A percentile compares a stretch with the other conserved stretches of the same genome.
These are phyloP conservation scores for Malthinus seriepunctatus DNA, from an alignment of 2,888 invertebrate species.

Conservation along the genomic window DNA sequence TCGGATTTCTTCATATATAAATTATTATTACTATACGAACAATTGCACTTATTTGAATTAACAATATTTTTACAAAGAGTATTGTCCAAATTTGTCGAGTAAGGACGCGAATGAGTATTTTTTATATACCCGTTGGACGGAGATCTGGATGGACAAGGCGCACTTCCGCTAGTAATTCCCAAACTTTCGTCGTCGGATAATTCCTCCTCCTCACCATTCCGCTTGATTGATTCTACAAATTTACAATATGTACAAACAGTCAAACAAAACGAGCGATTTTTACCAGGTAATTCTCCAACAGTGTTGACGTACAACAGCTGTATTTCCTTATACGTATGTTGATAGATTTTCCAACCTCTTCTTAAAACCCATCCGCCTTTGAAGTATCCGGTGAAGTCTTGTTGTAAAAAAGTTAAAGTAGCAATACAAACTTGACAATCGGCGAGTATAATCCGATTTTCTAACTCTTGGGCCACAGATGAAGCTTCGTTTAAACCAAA, in stretches of 20 bases:
- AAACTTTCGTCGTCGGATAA: constrained; percentile 8
- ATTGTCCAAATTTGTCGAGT: neutral
- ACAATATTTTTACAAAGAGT: neutral
- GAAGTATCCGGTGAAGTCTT: constrained; percentile 65
- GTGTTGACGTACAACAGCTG: constrained; percentile 58
- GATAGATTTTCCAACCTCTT: constrained; percentile 72
- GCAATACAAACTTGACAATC: constrained; percentile 69
- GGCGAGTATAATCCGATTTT: constrained; percentile 68
- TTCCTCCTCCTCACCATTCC: constrained; percentile 7
- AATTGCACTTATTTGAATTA: constrained; percentile 13
- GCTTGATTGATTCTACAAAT: neutral
- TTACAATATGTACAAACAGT: too few relatives aligned
- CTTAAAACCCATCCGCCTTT: constrained; percentile 69
- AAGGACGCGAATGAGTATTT: constrained; percentile 17
- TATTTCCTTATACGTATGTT: constrained; percentile 64
- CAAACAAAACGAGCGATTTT: too few relatives aligned
- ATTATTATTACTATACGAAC: constrained; percentile 16
- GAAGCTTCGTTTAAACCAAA: constrained; percentile 45
- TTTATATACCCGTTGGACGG: constrained; percentile 32
- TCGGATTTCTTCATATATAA: neutral
- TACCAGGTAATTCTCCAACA: constrained; percentile 49
- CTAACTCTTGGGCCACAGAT: constrained; percentile 57
- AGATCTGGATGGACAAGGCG: constrained; percentile 12
- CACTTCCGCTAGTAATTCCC: constrained; percentile 16
- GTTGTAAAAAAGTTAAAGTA: constrained; percentile 65